These are phyloP conservation scores for Podilymbus podiceps DNA, from an alignment of 2,113 vertebrate species.

Conservation along the genomic window DNA sequence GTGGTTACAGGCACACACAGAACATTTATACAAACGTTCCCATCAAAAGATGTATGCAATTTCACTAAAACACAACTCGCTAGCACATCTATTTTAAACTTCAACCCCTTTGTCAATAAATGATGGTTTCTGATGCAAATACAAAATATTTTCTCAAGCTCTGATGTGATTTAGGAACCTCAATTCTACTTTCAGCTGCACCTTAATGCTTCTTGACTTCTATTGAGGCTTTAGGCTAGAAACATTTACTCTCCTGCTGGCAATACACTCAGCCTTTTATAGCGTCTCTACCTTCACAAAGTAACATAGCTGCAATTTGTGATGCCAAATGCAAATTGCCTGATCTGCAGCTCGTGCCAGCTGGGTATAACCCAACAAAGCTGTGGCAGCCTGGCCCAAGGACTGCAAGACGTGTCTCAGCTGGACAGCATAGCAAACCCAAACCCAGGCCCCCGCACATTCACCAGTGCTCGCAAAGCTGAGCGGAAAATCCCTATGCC, in stretches of 20 bases:
- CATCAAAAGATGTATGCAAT: neutral
- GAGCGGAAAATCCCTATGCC: neutral
- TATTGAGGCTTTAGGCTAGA: neutral
- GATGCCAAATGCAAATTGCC: conserved; percentile 1
- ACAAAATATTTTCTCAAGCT: neutral
- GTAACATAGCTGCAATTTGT: neutral
- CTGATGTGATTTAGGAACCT: neutral
- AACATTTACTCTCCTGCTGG: conserved; percentile 29
- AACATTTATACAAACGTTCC: neutral
- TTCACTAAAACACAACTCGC: neutral
- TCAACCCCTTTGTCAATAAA: neutral
- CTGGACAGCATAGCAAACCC: neutral
- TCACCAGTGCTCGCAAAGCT: neutral
- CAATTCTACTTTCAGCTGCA: neutral
- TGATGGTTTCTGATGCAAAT: neutral
- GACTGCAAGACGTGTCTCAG: neutral
- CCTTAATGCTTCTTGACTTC: conserved; percentile 38
- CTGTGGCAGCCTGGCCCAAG: neutral
- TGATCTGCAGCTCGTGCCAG: neutral
- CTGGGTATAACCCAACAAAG: neutral
- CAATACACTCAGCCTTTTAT: neutral
- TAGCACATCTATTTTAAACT: neutral
- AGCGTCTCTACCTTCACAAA: neutral
- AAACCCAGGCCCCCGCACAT: neutral
- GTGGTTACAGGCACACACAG: neutral